Conservation (phyloP, 1,140 invertebrate species). For the Sitobion miscanthi region DNA sequence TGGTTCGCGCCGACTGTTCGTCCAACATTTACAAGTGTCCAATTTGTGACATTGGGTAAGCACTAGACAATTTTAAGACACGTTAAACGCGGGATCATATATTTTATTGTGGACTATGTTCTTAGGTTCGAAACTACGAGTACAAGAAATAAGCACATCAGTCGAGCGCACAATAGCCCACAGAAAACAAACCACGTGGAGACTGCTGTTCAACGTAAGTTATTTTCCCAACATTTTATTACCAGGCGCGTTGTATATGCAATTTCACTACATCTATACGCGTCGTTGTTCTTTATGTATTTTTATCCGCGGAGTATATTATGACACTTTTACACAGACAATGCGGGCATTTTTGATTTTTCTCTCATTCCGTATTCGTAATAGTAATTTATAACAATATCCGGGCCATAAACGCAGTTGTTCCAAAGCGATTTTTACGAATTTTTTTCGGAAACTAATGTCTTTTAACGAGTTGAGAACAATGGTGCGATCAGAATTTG, state of each 20-base stretch:
- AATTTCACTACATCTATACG: slow-evolving; percentile 47
- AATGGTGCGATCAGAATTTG: too few relatives aligned
- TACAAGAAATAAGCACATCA: slow-evolving; percentile 52
- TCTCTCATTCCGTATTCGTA: not conserved
- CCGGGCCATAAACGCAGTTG: too few relatives aligned
- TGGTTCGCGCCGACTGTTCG: slow-evolving; percentile 22
- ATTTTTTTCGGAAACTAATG: too few relatives aligned
- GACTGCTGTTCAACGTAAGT: slow-evolving; percentile 13
- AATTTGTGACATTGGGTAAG: slow-evolving; percentile 49
- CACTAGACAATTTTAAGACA: not conserved
- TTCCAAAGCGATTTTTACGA: too few relatives aligned
- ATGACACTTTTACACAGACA: too few relatives aligned
- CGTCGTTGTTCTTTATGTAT: not conserved
- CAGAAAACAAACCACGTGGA: slow-evolving; percentile 32
- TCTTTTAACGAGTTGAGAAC: too few relatives aligned
- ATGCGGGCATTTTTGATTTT: not conserved
- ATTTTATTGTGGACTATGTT: not conserved
- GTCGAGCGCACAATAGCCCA: slow-evolving; percentile 47
- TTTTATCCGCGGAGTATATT: not conserved
- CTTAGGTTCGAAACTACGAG: slow-evolving; percentile 46
- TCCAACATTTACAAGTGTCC: slow-evolving; percentile 49
- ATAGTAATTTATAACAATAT: too few relatives aligned
- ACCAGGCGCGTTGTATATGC: slow-evolving; percentile 37
- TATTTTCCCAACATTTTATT: not conserved
- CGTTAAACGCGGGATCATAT: not conserved